These are phyloP conservation scores for Plecotus auritus DNA, from an alignment of 2,113 vertebrate genomes.

Conservation along the genomic window DNA sequence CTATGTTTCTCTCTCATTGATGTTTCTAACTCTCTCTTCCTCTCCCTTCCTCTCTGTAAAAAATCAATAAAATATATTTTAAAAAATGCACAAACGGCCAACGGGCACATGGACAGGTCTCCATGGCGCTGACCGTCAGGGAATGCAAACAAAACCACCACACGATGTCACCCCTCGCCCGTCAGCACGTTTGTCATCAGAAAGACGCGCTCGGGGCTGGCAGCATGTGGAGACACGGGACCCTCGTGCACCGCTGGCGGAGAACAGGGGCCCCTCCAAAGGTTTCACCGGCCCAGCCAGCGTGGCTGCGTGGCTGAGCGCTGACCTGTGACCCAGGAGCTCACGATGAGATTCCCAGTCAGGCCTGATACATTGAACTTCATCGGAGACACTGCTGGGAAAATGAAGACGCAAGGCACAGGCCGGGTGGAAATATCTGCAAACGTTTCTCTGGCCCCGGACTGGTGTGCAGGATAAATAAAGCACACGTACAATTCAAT, in stretches of 20 bases:
- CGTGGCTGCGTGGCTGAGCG: too few species aligned
- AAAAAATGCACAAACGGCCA: neutral
- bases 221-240: neutral
- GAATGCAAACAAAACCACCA: neutral
- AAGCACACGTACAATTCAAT: neutral
- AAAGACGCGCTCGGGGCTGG: too few species aligned
- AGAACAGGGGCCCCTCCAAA: neutral
- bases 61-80: too few species aligned
- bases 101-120: too few species aligned
- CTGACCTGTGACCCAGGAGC: too few species aligned
- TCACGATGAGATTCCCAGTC: too few species aligned
- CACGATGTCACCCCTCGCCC: neutral
- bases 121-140: neutral
- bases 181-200: neutral
- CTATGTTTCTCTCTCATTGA: too few species aligned
- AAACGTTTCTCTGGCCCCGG: neutral
- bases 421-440: neutral
- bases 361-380: neutral
- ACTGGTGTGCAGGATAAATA: neutral
- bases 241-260: neutral
- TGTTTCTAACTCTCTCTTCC: too few species aligned
- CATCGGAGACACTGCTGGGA: neutral
- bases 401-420: neutral
- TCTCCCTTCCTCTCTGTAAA: too few species aligned
- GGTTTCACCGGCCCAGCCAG: too few species aligned